A percentile compares a stretch with the other conserved stretches of the same genome.
Conservation (phyloP, 2,888 invertebrate genomes). For the Pandemis corylana region DNA sequence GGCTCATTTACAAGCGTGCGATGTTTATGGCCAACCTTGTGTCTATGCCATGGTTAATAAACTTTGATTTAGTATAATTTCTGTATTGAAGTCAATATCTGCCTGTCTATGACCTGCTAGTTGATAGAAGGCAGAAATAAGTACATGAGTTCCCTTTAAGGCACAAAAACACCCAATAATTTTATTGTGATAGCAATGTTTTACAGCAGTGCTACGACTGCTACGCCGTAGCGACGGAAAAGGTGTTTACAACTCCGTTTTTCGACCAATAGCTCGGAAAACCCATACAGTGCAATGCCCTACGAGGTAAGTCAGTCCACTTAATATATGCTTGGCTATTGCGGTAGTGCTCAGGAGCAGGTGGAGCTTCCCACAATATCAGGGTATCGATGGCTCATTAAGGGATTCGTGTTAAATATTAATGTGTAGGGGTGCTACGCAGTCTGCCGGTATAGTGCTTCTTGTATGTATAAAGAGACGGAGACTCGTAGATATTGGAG, state of each 20-base stretch:
- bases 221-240: constrained; percentile 16
- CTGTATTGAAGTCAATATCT: no score
- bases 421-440: constrained; percentile 50
- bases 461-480: no score
- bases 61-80: neutral
- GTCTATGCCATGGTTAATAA: neutral
- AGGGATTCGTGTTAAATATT: constrained; percentile 72
- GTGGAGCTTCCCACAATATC: constrained; percentile 67
- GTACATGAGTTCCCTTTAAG: no score
- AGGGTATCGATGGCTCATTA: constrained; percentile 63
- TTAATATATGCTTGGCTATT: constrained; percentile 26
- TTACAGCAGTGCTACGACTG: constrained; percentile 3
- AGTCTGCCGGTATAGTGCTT: constrained; percentile 40
- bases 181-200: neutral
- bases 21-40: neutral
- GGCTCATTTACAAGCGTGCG: neutral
- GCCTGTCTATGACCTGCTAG: no score
- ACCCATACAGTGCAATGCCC: constrained; percentile 36
- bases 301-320: constrained; percentile 13
- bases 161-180: no score
- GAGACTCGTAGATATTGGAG: constrained; percentile 1
- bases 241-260: neutral
- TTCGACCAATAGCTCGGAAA: constrained; percentile 14
- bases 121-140: no score
- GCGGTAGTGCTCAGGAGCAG: constrained; percentile 50